Evolutionary conservation across 2,797 vertebrate species (phyloP).

Genomic region (Amniataba percoides): DNA sequence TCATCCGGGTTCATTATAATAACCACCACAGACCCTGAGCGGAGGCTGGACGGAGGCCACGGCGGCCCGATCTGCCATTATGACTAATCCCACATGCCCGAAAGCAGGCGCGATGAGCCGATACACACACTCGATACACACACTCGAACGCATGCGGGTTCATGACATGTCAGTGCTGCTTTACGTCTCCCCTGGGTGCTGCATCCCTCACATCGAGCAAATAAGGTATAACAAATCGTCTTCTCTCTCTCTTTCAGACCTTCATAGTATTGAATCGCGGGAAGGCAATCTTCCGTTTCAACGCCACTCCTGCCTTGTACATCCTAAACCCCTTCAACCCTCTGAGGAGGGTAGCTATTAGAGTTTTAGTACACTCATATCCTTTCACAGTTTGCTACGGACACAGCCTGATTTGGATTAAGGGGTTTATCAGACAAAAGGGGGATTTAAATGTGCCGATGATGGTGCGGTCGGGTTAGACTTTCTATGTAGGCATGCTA

Average conservation of each 20-base stretch:
- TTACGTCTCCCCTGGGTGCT: neutral
- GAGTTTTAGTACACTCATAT: slow-evolving; percentile 99
- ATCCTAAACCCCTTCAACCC: slow-evolving; percentile 98
- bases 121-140: neutral
- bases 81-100: neutral
- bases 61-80: neutral
- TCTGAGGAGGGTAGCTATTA: slow-evolving; percentile 95
- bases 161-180: neutral
- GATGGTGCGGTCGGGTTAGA: slow-evolving; percentile 11
- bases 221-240: neutral
- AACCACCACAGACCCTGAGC: slow-evolving; percentile 2
- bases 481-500: neutral
- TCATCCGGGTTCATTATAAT: slow-evolving; percentile 29
- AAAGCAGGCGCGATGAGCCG: neutral
- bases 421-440: slow-evolving; percentile 58
- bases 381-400: slow-evolving; percentile 84
- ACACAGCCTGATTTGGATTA: slow-evolving; percentile 51
- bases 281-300: slow-evolving; percentile 98
- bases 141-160: neutral
- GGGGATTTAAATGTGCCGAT: slow-evolving; percentile 39
- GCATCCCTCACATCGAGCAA: neutral
- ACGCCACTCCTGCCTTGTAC: slow-evolving; percentile 98
- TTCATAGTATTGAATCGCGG: slow-evolving; percentile 99
- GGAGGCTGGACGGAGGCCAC: slow-evolving; percentile 1
- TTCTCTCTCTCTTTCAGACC: slow-evolving; percentile 89